phyloP scores from a whole-genome alignment of 2,113 vertebrate species.

The Heloderma charlesbogerti region DNA sequence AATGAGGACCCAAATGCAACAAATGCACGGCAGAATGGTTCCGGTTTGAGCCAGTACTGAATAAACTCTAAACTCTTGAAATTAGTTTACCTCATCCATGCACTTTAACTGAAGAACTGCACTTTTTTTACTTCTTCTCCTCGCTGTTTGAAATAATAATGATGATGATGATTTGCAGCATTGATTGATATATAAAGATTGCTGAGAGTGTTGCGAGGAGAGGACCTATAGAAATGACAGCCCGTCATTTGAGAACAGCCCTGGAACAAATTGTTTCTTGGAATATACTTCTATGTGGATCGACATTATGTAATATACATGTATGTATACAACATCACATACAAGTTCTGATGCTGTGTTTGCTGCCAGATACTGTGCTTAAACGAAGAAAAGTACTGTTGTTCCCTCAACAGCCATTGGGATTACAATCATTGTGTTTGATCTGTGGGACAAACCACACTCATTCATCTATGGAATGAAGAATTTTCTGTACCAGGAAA shows the following conservation, averaged over 20 bases:
- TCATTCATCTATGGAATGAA: slow-evolving; percentile 76
- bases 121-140: slow-evolving; percentile 92
- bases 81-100: slow-evolving; percentile 99
- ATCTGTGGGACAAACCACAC: slow-evolving; percentile 69
- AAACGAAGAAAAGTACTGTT: slow-evolving; percentile 55
- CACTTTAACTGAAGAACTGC: slow-evolving; percentile 99
- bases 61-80: slow-evolving; percentile 85
- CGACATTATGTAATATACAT: slow-evolving; percentile 78
- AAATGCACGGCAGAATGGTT: slow-evolving; percentile 96
- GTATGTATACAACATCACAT: slow-evolving; percentile 77
- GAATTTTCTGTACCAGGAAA: slow-evolving; percentile 76
- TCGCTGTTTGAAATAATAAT: slow-evolving; percentile 79
- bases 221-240: slow-evolving; percentile 69
- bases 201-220: slow-evolving; percentile 58
- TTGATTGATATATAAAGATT: slow-evolving; percentile 80
- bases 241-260: slow-evolving; percentile 67
- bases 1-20: slow-evolving; percentile 96
- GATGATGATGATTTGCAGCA: slow-evolving; percentile 68
- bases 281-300: slow-evolving; percentile 72
- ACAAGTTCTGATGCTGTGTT: slow-evolving; percentile 69
- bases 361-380: slow-evolving; percentile 77
- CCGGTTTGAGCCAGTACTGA: slow-evolving; percentile 90
- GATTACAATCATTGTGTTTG: slow-evolving; percentile 76
- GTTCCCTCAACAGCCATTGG: slow-evolving; percentile 67
- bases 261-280: slow-evolving; percentile 79